Percentiles rank a stretch among this genome's conserved stretches.
phyloP scores from a whole-genome alignment of 2,797 vertebrate genomes.

The Spizella passerina region DNA sequence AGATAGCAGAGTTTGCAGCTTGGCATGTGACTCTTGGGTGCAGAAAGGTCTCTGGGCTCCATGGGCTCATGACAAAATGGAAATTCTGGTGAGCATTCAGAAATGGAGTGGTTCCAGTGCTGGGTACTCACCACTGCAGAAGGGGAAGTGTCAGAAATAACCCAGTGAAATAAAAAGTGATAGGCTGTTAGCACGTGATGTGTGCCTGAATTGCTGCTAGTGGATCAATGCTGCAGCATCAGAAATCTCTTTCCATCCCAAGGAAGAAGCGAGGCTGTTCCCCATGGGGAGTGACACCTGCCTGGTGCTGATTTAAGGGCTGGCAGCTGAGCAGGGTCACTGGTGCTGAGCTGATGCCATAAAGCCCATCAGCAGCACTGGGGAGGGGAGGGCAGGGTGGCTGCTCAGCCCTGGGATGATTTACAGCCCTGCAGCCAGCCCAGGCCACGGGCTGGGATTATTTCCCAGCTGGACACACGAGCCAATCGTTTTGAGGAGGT shows the following conservation, averaged over 20 bases:
- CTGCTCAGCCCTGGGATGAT: slow-evolving; percentile 51
- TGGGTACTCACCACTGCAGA: neutral
- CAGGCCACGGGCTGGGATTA: slow-evolving; percentile 42
- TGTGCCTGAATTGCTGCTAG: neutral
- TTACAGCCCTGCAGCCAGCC: slow-evolving; percentile 60
- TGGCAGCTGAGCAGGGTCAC: neutral
- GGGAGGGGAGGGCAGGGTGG: neutral
- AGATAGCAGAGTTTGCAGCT: neutral
- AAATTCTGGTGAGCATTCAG: neutral
- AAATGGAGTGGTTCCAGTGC: neutral
- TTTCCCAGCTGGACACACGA: slow-evolving; percentile 53
- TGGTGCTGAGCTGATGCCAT: neutral
- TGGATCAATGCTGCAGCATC: neutral
- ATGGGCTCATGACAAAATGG: fast-evolving
- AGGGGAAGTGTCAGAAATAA: neutral
- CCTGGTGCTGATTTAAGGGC: slow-evolving; percentile 47
- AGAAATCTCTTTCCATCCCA: neutral
- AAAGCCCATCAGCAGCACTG: neutral
- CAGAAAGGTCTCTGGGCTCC: neutral
- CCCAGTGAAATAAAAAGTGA: neutral
- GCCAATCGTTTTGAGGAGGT: slow-evolving; percentile 58
- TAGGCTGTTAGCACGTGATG: neutral
- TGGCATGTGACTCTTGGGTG: neutral
- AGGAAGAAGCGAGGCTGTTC: neutral
- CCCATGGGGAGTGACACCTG: neutral